Conservation (phyloP, 2,888 invertebrate species). For the Rhopalosiphum nymphaeae region DNA sequence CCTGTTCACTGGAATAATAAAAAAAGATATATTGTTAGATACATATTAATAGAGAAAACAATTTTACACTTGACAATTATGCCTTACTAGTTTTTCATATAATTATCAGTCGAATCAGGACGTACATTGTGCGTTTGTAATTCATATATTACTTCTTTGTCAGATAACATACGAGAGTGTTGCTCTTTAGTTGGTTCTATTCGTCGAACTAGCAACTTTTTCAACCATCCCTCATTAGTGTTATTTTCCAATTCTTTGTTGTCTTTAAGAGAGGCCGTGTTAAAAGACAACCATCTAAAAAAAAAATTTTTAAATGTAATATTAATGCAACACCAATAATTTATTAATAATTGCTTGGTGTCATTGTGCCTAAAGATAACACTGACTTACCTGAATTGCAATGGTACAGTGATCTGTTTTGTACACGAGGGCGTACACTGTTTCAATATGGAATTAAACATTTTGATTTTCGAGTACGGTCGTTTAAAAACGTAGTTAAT, state of each 20-base stretch:
- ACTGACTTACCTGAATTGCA: conserved; percentile 4
- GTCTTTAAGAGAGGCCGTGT: neutral
- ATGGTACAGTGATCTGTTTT: neutral
- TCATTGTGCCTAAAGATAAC: neutral
- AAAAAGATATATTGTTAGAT: neutral
- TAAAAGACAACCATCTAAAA: conserved; percentile 30
- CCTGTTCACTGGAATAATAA: conserved; percentile 77
- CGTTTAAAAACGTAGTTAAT: neutral
- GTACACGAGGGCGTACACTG: neutral
- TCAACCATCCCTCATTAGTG: conserved; percentile 83
- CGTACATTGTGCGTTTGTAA: conserved; percentile 95
- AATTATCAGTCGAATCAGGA: conserved; percentile 88
- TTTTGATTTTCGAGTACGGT: neutral
- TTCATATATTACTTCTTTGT: conserved; percentile 95
- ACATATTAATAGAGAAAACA: neutral
- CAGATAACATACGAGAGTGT: conserved; percentile 95
- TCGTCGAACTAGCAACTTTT: conserved; percentile 88
- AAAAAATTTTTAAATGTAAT: neutral
- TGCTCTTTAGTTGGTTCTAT: conserved; percentile 96
- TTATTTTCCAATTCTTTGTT: neutral
- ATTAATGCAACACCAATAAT: neutral
- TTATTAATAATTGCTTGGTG: neutral
- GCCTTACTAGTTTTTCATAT: conserved; percentile 92
- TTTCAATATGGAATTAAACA: conserved; percentile 42
- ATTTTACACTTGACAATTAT: neutral